phyloP scores from a whole-genome alignment of 1,140 invertebrate species.

The Drosophila nikananu region DNA sequence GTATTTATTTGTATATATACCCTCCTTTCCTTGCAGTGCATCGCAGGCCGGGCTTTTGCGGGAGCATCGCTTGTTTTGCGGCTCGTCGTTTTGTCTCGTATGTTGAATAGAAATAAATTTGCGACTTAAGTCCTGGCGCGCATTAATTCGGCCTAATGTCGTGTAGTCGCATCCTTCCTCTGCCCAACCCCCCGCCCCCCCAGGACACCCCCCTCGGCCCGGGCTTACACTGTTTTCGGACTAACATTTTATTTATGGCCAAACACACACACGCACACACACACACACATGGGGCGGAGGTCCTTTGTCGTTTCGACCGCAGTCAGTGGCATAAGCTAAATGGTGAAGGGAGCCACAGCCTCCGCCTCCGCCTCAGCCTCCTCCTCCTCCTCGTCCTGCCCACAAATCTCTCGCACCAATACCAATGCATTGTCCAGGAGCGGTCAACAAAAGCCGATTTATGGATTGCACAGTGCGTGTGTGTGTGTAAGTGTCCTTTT shows the following conservation, averaged over 20 bases:
- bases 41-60: background rate
- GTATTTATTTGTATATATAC: background rate
- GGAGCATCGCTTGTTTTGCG: constrained; percentile 63
- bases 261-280: constrained; percentile 28
- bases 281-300: constrained; percentile 37
- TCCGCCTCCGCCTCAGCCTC: background rate
- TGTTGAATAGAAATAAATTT: constrained; percentile 84
- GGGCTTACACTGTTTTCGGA: constrained; percentile 69
- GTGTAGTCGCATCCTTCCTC: constrained; percentile 74
- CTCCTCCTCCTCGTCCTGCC: constrained; percentile 1
- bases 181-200: background rate
- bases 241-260: constrained; percentile 81
- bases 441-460: constrained; percentile 61
- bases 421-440: constrained; percentile 51
- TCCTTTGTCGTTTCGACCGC: constrained; percentile 47
- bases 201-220: constrained; percentile 3
- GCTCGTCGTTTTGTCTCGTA: constrained; percentile 80
- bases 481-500: constrained; percentile 10
- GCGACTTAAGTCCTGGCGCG: constrained; percentile 82
- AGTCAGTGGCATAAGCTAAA: constrained; percentile 41
- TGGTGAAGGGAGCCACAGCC: background rate
- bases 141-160: constrained; percentile 84
- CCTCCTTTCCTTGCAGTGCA: background rate
- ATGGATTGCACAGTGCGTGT: constrained; percentile 41
- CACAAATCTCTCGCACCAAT: constrained; percentile 57